A percentile compares a stretch with the other conserved stretches of the same genome.
phyloP scores from a whole-genome alignment of 2,888 invertebrate species.

The Strigamia crassipes region DNA sequence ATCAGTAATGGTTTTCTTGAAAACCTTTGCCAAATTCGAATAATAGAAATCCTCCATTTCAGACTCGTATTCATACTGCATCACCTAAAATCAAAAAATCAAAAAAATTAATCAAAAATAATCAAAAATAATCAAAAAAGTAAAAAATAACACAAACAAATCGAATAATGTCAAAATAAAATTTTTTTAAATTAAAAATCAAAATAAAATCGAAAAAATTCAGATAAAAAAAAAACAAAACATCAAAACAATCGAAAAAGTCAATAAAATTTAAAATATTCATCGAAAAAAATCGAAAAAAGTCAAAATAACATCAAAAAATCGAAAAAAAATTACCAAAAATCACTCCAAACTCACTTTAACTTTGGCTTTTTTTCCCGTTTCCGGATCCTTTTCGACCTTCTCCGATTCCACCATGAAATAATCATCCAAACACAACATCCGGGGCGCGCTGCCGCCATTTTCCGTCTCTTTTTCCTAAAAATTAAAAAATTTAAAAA shows the following conservation, averaged over 20 bases:
- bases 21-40: conserved; percentile 80
- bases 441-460: conserved; percentile 85
- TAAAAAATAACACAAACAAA: no score
- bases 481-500: conserved; percentile 49
- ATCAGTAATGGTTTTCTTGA: conserved; percentile 86
- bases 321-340: no score
- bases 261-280: not conserved
- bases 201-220: not conserved
- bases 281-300: conserved; percentile 49
- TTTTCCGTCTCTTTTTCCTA: conserved; percentile 76
- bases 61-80: conserved; percentile 88
- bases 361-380: conserved; percentile 71
- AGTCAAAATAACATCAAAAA: not conserved
- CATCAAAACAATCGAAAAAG: conserved; percentile 48
- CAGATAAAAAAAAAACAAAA: conserved; percentile 51
- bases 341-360: conserved; percentile 62
- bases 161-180: no score
- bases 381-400: conserved; percentile 66
- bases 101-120: not conserved
- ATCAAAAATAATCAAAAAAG: no score
- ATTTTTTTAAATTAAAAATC: no score
- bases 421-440: conserved; percentile 93
- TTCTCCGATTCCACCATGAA: conserved; percentile 75
- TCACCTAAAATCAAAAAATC: conserved; percentile 63
- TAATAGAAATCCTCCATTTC: conserved; percentile 81